Conservation (phyloP, 2,113 vertebrate genomes). For the Mus pahari region DNA sequence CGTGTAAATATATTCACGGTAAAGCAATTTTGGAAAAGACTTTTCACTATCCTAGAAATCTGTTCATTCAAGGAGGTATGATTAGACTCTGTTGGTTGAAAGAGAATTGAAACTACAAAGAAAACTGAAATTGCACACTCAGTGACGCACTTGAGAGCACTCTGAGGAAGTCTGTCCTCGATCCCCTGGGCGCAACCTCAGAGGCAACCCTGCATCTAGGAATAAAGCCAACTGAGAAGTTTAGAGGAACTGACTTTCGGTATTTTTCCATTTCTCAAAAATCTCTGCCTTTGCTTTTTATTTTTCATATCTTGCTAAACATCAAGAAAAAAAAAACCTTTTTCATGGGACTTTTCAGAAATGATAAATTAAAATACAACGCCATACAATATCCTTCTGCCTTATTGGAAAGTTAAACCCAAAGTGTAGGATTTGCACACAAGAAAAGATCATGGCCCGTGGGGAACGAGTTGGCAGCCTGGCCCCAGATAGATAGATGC, state of each 20-base stretch:
- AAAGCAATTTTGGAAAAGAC: conserved; percentile 1
- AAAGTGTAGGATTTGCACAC: neutral
- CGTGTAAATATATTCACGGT: neutral
- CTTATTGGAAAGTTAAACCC: neutral
- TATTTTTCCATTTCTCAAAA: neutral
- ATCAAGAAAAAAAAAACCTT: neutral
- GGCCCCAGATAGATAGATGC: neutral
- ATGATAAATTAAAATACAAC: neutral
- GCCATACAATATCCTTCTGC: neutral
- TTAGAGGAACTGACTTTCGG: neutral
- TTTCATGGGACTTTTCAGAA: neutral
- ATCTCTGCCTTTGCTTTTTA: neutral
- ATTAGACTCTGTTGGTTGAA: neutral
- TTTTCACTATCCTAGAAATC: neutral
- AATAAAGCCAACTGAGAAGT: neutral
- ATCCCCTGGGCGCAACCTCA: neutral
- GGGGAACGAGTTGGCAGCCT: neutral
- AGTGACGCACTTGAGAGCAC: neutral
- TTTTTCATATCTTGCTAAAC: neutral
- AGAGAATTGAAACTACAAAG: neutral
- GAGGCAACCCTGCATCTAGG: neutral
- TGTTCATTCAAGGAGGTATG: neutral
- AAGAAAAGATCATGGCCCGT: neutral
- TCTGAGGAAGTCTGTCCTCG: neutral
- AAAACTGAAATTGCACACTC: neutral